Conservation (phyloP, 2,888 invertebrate genomes). For the Stictocephala bisonia region DNA sequence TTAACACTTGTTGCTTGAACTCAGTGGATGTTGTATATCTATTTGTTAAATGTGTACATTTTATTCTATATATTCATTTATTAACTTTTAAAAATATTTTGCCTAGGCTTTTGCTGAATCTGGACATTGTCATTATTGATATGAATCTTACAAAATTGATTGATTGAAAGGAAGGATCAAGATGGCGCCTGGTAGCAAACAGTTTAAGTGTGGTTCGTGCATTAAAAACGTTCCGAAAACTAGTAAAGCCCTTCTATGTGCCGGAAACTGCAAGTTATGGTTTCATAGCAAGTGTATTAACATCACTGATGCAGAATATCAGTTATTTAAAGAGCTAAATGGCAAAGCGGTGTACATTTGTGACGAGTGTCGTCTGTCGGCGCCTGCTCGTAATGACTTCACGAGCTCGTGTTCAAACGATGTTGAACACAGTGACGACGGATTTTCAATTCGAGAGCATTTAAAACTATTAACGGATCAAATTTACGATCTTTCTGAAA, state of each 20-base stretch:
- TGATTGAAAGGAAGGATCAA: no score
- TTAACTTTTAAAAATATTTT: no score
- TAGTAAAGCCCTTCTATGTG: conserved; percentile 8
- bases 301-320: not conserved
- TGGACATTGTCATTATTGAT: no score
- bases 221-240: conserved; percentile 1
- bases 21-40: no score
- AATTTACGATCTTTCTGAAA: not conserved
- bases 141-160: no score
- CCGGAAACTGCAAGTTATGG: conserved; percentile 2
- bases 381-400: not conserved
- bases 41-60: no score
- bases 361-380: not conserved
- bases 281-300: conserved; percentile 5
- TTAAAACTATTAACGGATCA: not conserved
- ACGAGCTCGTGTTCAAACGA: not conserved
- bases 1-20: no score
- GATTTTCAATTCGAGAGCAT: not conserved
- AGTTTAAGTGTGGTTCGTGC: conserved; percentile 2
- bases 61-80: no score
- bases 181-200: not conserved
- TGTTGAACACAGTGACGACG: not conserved
- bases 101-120: no score
- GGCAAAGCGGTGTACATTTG: conserved; percentile 12
- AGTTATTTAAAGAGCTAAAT: not conserved